Percentiles rank a stretch among this genome's conserved stretches.
These are phyloP conservation scores for Calypte anna DNA, from an alignment of 2,113 vertebrate genomes.

Conservation along the genomic window DNA sequence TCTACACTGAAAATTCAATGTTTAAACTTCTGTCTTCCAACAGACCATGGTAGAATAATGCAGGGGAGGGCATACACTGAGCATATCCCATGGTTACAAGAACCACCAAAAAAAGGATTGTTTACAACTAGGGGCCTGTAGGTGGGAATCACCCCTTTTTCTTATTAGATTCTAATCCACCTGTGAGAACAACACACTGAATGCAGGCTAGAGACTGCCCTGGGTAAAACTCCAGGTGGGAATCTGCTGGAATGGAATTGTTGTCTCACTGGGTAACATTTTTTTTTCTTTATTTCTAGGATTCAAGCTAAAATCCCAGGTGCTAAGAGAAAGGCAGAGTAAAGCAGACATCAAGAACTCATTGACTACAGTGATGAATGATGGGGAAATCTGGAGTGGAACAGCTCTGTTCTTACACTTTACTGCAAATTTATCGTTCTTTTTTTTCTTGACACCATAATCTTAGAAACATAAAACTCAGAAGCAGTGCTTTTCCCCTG, in stretches of 20 bases:
- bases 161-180: background rate
- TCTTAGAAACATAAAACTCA: conserved; percentile 79
- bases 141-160: background rate
- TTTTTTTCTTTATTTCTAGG: conserved; percentile 74
- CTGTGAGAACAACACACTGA: background rate
- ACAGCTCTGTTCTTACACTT: conserved; percentile 78
- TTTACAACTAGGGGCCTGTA: background rate
- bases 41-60: background rate
- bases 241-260: background rate
- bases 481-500: conserved; percentile 77
- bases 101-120: background rate
- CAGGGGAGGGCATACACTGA: background rate
- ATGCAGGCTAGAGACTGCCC: accelerated
- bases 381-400: conserved; percentile 73
- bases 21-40: background rate
- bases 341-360: conserved; percentile 63
- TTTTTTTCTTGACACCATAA: conserved; percentile 78
- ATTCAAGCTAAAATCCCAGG: conserved; percentile 99
- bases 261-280: background rate
- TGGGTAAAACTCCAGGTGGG: background rate
- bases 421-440: conserved; percentile 80
- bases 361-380: conserved; percentile 50
- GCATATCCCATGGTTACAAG: background rate
- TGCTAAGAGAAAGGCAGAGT: conserved; percentile 95
- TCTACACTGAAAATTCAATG: background rate